phyloP scores from a whole-genome alignment of 2,797 vertebrate genomes.

The Phyllotis vaccarum region DNA sequence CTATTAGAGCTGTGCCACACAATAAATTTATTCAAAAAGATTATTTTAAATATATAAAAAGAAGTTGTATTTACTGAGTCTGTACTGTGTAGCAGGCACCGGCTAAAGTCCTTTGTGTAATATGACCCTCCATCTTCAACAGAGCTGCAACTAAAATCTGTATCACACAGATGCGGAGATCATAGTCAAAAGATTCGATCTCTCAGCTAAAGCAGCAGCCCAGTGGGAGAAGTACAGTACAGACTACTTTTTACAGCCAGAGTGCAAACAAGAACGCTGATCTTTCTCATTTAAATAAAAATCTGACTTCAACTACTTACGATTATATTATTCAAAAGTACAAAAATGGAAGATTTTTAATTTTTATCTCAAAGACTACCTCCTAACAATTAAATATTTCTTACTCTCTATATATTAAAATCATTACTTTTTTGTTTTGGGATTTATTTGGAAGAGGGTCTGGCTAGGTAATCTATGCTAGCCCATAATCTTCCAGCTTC shows the following conservation, averaged over 20 bases:
- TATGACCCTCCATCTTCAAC: not conserved
- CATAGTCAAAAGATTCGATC: not conserved
- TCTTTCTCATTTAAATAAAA: slow-evolving; percentile 1
- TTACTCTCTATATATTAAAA: not conserved
- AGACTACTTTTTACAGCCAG: not conserved
- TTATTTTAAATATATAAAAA: not conserved
- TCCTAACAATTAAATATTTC: slow-evolving; percentile 3
- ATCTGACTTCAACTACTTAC: not conserved
- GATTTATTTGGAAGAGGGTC: not conserved
- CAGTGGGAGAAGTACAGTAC: not conserved
- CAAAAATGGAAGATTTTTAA: not conserved
- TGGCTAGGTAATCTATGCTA: not conserved
- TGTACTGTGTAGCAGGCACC: not conserved
- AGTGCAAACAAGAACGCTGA: not conserved
- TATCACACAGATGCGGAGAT: not conserved
- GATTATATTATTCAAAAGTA: not conserved
- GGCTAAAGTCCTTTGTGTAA: too few species aligned
- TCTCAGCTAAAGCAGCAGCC: not conserved
- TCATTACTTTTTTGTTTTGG: not conserved
- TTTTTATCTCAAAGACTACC: slow-evolving; percentile 35
- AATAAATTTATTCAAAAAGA: not conserved
- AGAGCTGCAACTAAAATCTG: not conserved
- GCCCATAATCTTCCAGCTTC: not conserved
- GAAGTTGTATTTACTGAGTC: not conserved
- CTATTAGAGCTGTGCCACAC: not conserved